phyloP scores from a whole-genome alignment of 2,797 vertebrate genomes.

The Remorina albescens region DNA sequence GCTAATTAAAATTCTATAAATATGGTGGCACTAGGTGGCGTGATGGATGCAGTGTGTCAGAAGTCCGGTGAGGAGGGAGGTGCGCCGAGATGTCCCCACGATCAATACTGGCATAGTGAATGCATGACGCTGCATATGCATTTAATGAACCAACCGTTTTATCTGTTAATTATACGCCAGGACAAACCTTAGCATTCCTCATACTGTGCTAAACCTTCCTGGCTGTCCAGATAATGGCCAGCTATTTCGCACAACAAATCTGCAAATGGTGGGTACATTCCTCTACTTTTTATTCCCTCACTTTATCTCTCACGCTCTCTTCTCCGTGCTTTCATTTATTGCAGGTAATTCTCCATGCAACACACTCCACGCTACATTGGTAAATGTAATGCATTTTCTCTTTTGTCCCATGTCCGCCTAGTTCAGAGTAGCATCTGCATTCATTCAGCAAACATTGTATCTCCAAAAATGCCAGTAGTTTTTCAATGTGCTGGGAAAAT shows the following conservation, averaged over 20 bases:
- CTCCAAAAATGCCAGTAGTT: slow-evolving; percentile 40
- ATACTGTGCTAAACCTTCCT: slow-evolving; percentile 71
- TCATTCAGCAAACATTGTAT: slow-evolving; percentile 49
- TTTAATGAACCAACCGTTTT: slow-evolving; percentile 87
- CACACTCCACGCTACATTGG: slow-evolving; percentile 52
- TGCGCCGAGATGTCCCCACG: slow-evolving; percentile 73
- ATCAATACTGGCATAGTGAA: slow-evolving; percentile 85
- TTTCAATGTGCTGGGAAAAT: slow-evolving; percentile 41
- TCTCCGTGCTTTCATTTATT: slow-evolving; percentile 66
- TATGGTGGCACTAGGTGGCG: slow-evolving; percentile 79
- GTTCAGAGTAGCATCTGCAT: slow-evolving; percentile 60
- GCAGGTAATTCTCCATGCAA: slow-evolving; percentile 77
- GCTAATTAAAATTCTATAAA: slow-evolving; percentile 94
- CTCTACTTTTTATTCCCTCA: slow-evolving; percentile 62
- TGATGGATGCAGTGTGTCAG: slow-evolving; percentile 90
- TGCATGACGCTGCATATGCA: slow-evolving; percentile 86
- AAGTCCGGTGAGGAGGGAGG: slow-evolving; percentile 81
- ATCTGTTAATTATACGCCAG: slow-evolving; percentile 89
- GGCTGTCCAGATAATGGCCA: slow-evolving; percentile 80
- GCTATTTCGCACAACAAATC: slow-evolving; percentile 81
- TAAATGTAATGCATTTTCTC: slow-evolving; percentile 69
- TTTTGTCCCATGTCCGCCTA: slow-evolving; percentile 60
- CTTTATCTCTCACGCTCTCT: slow-evolving; percentile 74
- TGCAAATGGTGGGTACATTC: slow-evolving; percentile 63
- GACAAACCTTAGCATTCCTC: slow-evolving; percentile 83